Base-by-base conservation (phyloP, 2,113 vertebrate genomes). In the Ciconia stormi region DNA sequence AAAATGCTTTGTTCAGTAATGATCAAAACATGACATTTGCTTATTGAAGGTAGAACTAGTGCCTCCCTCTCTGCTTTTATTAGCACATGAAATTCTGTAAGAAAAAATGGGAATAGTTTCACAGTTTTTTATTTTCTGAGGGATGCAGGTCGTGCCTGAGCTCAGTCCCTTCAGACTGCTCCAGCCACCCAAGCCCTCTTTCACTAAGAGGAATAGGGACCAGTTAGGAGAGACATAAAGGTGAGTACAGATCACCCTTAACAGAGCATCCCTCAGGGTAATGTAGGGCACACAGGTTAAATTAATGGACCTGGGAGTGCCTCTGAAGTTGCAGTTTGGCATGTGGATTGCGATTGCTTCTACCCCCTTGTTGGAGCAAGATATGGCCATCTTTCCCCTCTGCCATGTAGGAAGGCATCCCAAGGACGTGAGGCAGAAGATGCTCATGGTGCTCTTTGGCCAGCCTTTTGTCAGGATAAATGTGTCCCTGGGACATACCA, bases 11-110 rank as follows among this genome's bases (percentile, higher is more conserved):
- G 95, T 96, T 97, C 74, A 52, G 53, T 74, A 94, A 88, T 69
- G 78, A 97, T 97, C 96, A 96, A 97, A 97, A 96, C 94, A 97
- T 94, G 96, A 95, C 96, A 97, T 90, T 92, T 96, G 90, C 95
- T 91, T 90, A 86, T 94, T 97, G 87, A 95, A 96, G 69, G 87
- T 32, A 95, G 87, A 96, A 89, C 27, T 73, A 78, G 58, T 92
- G 78, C 90, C 93, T 85, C 93, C 91, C 53, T 89, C 92, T 91
- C 74, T 92, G 71, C 93, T 97, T 96, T 97, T 94, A 95, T 93
- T 95, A 97, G 93, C 62, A 96, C 87, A 93, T 88, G 13, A 82
- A 94, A 94, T 94, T 96, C 82, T 86, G 66, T 36, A 82, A 69
- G 79, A 76, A 85, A 87, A 96, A 95, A 85, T 29, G 15, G 42